These are phyloP conservation scores for Dynastes grantii DNA, from an alignment of 2,888 invertebrate genomes.

Conservation along the genomic window DNA sequence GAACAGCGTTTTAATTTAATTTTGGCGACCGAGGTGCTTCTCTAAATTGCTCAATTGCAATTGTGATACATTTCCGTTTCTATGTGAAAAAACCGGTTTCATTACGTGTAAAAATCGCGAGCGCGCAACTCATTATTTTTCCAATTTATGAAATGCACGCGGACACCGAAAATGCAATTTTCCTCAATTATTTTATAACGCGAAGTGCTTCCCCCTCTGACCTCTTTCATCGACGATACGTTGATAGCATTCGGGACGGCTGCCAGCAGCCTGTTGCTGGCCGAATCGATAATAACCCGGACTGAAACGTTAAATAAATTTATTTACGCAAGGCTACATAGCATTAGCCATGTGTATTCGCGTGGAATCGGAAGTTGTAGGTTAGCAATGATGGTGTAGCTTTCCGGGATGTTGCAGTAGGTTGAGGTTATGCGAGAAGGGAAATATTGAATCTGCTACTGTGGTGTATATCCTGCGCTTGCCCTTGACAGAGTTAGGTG, in stretches of 20 bases:
- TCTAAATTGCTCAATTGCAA: neutral
- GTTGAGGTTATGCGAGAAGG: neutral
- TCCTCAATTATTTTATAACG: neutral
- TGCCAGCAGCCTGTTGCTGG: slow-evolving; percentile 18
- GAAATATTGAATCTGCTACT: neutral
- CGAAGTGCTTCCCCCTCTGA: slow-evolving; percentile 4
- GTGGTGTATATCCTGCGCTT: too few relatives aligned
- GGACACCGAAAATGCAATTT: neutral
- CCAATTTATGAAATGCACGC: neutral
- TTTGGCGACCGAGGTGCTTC: neutral
- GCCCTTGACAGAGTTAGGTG: too few relatives aligned
- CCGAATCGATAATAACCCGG: slow-evolving; percentile 15
- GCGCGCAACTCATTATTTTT: neutral
- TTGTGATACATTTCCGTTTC: neutral
- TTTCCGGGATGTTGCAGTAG: neutral
- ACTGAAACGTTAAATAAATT: slow-evolving; percentile 22
- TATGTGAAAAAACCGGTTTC: neutral
- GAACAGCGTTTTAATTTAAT: neutral
- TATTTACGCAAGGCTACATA: neutral
- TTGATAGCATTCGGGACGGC: neutral
- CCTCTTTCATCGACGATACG: neutral
- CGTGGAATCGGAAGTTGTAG: neutral
- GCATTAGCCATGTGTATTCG: neutral
- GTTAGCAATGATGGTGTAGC: neutral
- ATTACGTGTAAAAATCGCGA: neutral